Evolutionary conservation across 1,140 invertebrate genomes (phyloP), one percentile per base, ranked within the genome.

Genomic region (Trichonephila inaurata): DNA sequence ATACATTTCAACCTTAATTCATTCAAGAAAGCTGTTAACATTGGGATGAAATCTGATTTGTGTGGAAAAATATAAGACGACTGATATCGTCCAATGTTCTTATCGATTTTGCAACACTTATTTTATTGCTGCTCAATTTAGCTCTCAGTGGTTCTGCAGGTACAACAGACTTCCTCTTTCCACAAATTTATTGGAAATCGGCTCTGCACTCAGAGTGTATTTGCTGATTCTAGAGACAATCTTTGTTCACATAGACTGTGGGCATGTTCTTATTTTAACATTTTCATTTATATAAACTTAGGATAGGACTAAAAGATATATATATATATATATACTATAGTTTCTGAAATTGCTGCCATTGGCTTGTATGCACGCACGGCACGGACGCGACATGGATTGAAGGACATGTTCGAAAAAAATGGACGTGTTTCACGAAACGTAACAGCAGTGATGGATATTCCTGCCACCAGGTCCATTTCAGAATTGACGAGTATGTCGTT

Each of bases 111-210:
- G 10, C 14, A 28, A 28, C 28, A 28, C 28, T 77, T 77, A 77
- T 77, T 77, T 77, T 77, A 77, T 77, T 77, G 69, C 69, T 33
- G 16, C 28, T 77, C 69, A 28, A 28, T 77, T 77, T 77, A 77
- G 69, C 69, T 77, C 16, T 77, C 69, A 18, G 44, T 51, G 44
- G 44, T 10, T 51, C 44, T 5, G 6, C 44, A 51, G 28, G 24
- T 16, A 33, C 24, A 33, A 28, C 16, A 40, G 69, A 77, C 69
- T 77, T 77, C 44, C 44, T 6, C 1, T 51, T 51, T 33, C 69
- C 69, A 12, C 28, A 77, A 77, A 77, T 77, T 77, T 77, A 77
- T 77, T 12, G 69, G 28, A 33, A 77, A 77, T 77, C 69, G 69
- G 69, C 69, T 14, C 69, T 77, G 69, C 28, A 28, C 69, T 10